Percentiles rank a stretch among this genome's conserved stretches.
These are phyloP conservation scores for Seira musarum DNA, from an alignment of 2,888 invertebrate genomes.

Conservation along the genomic window DNA sequence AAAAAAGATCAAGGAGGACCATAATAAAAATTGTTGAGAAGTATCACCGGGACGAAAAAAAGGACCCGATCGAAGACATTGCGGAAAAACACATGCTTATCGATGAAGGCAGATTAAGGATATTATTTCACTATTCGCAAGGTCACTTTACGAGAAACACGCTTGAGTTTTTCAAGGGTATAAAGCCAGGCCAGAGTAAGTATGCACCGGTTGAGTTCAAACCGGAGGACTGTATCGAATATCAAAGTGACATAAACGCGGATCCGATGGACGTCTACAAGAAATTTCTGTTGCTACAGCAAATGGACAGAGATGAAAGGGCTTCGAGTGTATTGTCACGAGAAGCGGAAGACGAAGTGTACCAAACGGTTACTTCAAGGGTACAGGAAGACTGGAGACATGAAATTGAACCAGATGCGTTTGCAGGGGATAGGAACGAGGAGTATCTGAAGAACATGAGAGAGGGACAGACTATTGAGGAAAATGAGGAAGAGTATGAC, in stretches of 20 bases:
- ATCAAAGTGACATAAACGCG: conserved; percentile 57
- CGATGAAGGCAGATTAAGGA: conserved; percentile 59
- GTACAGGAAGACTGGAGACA: conserved; percentile 68
- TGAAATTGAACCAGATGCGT: conserved; percentile 64
- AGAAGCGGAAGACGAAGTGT: conserved; percentile 65
- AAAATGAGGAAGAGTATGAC: conserved; percentile 61
- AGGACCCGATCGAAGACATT: conserved; percentile 59
- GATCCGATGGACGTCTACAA: conserved; percentile 62
- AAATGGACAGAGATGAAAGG: conserved; percentile 61
- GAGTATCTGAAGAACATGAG: conserved; percentile 50
- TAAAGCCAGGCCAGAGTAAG: conserved; percentile 39
- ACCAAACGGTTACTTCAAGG: conserved; percentile 61
- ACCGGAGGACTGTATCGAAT: conserved; percentile 65
- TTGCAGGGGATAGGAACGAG: conserved; percentile 59
- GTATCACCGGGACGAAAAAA: conserved; percentile 56
- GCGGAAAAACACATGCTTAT: conserved; percentile 66
- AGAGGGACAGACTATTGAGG: conserved; percentile 40
- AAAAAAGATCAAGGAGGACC: conserved; percentile 57
- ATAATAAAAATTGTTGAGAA: conserved; percentile 66
- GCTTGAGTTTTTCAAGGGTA: conserved; percentile 64
- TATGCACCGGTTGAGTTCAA: conserved; percentile 59
- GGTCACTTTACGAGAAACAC: conserved; percentile 63
- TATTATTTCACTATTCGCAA: conserved; percentile 59
- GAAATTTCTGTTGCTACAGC: conserved; percentile 58
- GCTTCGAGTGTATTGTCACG: conserved; percentile 54